Evolutionary conservation across 2,888 invertebrate species (phyloP).

Genomic region (Eudasyphora cyanicolor): DNA sequence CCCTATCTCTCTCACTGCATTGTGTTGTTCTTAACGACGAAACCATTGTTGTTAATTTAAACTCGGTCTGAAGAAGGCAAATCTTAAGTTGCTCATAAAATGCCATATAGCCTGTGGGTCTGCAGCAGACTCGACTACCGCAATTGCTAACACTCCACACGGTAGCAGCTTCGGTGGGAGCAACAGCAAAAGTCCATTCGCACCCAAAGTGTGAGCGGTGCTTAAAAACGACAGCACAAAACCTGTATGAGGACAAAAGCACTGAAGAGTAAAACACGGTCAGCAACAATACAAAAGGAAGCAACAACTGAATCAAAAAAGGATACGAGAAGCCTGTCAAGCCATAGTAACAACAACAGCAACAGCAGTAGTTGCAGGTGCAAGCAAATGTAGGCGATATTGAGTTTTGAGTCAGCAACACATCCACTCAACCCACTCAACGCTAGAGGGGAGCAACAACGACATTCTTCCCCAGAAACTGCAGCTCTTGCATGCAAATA

Average conservation of each 20-base stretch:
- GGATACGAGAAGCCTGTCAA: constrained; percentile 44
- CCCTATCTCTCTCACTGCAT: not conserved
- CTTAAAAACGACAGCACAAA: constrained; percentile 30
- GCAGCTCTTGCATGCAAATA: constrained; percentile 26
- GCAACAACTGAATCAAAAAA: not conserved
- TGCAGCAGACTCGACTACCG: constrained; percentile 46
- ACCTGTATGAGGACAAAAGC: constrained; percentile 3
- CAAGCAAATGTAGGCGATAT: constrained; percentile 50
- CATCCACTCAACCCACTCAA: not conserved
- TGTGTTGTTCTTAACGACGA: not conserved
- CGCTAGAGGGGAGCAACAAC: not conserved
- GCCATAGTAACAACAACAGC: constrained; percentile 44
- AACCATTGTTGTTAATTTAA: constrained; percentile 58
- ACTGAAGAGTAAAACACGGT: not conserved
- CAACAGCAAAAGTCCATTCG: not conserved
- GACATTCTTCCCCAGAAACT: not conserved
- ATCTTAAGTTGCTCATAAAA: constrained; percentile 65
- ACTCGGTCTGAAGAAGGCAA: constrained; percentile 36
- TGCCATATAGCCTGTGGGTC: constrained; percentile 59
- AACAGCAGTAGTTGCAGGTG: constrained; percentile 30
- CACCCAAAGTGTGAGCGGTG: constrained; percentile 25
- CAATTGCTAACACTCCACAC: constrained; percentile 4
- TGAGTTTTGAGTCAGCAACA: constrained; percentile 1
- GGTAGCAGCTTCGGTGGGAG: too few species aligned
- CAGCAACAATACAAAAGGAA: constrained; percentile 23